These are phyloP conservation scores for Phyllopteryx taeniolatus DNA, from an alignment of 2,113 vertebrate genomes.

Conservation along the genomic window DNA sequence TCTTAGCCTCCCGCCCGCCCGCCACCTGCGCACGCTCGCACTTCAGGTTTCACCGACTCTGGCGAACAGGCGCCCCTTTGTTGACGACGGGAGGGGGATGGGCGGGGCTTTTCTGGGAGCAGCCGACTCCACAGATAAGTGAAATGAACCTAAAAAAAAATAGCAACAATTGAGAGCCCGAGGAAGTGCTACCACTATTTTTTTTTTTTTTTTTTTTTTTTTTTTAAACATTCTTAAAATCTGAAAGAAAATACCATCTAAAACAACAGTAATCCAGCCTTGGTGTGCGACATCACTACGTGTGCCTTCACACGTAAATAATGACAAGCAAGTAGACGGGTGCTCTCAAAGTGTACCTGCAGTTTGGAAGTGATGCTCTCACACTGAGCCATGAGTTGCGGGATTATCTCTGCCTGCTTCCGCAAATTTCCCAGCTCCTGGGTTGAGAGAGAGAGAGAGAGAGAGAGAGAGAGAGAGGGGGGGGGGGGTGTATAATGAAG, in stretches of 20 bases:
- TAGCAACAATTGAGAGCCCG: not conserved
- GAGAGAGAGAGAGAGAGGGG: too few species aligned
- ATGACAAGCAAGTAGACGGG: not conserved
- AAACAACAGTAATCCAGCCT: constrained; percentile 29
- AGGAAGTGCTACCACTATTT: not conserved
- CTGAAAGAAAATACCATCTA: constrained; percentile 27
- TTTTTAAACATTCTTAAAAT: not conserved
- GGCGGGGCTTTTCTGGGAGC: constrained; percentile 9
- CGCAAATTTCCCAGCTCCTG: constrained; percentile 92
- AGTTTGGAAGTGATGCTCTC: constrained; percentile 85
- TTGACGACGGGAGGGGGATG: constrained; percentile 11
- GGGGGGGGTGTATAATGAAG: too few species aligned
- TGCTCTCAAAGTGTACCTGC: constrained; percentile 74
- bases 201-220: not conserved
- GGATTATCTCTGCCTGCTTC: constrained; percentile 93
- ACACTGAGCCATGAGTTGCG: constrained; percentile 91
- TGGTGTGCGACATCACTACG: not conserved
- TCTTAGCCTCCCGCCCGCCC: not conserved
- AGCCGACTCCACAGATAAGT: constrained; percentile 4
- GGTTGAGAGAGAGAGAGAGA: too few species aligned
- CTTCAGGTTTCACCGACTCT: constrained; percentile 46
- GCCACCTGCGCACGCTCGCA: constrained; percentile 25
- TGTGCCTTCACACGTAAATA: not conserved
- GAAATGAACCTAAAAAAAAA: not conserved
- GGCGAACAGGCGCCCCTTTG: constrained; percentile 32